A percentile compares a stretch with the other conserved stretches of the same genome.
phyloP scores from a whole-genome alignment of 2,113 vertebrate genomes.

The Hydrolagus affinis region DNA sequence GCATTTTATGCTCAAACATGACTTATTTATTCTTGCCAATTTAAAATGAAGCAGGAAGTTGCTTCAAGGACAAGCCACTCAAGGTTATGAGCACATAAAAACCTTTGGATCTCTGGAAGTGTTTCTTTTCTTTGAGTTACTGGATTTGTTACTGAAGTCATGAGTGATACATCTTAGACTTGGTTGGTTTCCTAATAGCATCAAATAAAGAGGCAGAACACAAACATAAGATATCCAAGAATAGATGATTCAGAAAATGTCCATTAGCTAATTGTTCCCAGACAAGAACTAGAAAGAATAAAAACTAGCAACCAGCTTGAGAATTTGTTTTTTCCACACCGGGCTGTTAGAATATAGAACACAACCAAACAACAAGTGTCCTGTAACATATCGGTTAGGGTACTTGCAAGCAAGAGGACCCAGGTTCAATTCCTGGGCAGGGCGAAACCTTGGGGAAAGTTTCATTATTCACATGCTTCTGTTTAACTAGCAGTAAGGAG shows the following conservation, averaged over 20 bases:
- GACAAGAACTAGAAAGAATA: neutral
- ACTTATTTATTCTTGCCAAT: neutral
- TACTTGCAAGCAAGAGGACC: no score
- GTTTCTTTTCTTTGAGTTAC: neutral
- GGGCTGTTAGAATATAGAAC: no score
- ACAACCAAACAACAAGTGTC: no score
- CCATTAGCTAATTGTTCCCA: neutral
- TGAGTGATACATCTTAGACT: neutral
- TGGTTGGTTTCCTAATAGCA: neutral
- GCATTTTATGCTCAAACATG: neutral
- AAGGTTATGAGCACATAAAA: neutral
- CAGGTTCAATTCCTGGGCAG: no score
- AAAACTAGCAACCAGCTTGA: no score
- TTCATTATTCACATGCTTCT: no score
- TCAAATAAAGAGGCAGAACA: neutral
- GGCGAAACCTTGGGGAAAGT: no score
- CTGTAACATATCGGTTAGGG: no score
- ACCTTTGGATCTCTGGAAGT: neutral
- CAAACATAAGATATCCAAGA: slow-evolving; percentile 1
- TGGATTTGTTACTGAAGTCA: neutral
- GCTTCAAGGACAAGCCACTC: neutral
- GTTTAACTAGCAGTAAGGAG: no score
- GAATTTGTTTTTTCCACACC: no score
- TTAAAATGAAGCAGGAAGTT: neutral
- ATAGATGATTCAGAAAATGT: neutral